These are phyloP conservation scores for Molossus molossus DNA, from an alignment of 2,797 vertebrate species.

Conservation along the genomic window DNA sequence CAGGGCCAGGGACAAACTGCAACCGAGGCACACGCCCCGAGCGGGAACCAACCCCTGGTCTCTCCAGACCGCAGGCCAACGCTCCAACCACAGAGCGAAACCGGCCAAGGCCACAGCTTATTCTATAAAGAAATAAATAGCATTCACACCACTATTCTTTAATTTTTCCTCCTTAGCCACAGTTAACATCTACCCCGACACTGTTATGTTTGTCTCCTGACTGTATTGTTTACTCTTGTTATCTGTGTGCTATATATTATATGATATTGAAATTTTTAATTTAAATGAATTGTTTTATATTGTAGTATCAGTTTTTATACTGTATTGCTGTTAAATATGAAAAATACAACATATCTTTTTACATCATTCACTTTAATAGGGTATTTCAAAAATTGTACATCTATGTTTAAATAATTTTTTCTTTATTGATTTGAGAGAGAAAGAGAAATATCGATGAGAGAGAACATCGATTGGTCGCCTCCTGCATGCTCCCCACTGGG, in stretches of 20 bases:
- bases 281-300: not conserved
- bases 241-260: not conserved
- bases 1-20: too few relatives aligned
- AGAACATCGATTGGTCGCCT: too few relatives aligned
- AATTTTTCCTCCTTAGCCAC: not conserved
- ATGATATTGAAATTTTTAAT: not conserved
- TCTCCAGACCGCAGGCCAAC: too few relatives aligned
- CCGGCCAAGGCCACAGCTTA: not conserved
- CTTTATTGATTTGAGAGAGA: too few relatives aligned
- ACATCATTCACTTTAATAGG: not conserved
- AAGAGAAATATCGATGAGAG: too few relatives aligned
- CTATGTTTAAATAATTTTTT: too few relatives aligned
- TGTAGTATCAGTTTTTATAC: not conserved
- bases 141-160: not conserved
- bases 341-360: not conserved
- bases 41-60: too few relatives aligned
- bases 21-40: too few relatives aligned
- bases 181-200: not conserved
- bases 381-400: not conserved
- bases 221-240: not conserved
- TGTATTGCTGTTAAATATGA: not conserved
- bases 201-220: not conserved
- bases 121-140: constrained; percentile 5
- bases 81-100: too few relatives aligned
- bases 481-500: too few relatives aligned